Evolutionary conservation across 2,113 vertebrate species (phyloP).

Genomic region (Furnarius figulus): DNA sequence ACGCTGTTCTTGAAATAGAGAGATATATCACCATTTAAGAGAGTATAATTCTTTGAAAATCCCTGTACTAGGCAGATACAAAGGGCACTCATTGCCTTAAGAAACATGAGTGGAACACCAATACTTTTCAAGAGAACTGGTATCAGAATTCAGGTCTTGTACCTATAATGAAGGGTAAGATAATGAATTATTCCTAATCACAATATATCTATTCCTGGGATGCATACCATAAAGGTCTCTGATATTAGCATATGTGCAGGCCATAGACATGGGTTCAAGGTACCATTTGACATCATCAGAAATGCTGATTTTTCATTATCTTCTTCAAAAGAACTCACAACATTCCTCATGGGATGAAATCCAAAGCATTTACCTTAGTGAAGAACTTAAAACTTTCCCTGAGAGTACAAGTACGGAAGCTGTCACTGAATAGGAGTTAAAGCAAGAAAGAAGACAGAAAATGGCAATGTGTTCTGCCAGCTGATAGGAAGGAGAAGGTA

Average conservation of each 20-base stretch:
- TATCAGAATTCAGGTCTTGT: constrained; percentile 1
- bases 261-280: background rate
- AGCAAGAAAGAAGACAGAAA: constrained; percentile 15
- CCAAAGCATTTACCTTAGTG: constrained; percentile 59
- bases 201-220: background rate
- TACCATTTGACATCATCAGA: background rate
- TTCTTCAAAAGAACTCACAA: constrained; percentile 38
- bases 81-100: background rate
- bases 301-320: constrained; percentile 59
- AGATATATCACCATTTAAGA: background rate
- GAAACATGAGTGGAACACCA: background rate
- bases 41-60: background rate
- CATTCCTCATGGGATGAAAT: constrained; percentile 28
- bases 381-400: constrained; percentile 46
- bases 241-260: constrained; percentile 4
- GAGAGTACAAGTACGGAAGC: constrained; percentile 16
- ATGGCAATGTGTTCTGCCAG: background rate
- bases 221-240: background rate
- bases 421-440: constrained; percentile 54
- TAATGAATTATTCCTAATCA: constrained; percentile 18
- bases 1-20: background rate
- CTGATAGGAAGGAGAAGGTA: background rate
- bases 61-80: background rate
- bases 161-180: background rate
- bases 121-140: background rate